phyloP scores from a whole-genome alignment of 2,113 vertebrate genomes.

The Zosterops lateralis region DNA sequence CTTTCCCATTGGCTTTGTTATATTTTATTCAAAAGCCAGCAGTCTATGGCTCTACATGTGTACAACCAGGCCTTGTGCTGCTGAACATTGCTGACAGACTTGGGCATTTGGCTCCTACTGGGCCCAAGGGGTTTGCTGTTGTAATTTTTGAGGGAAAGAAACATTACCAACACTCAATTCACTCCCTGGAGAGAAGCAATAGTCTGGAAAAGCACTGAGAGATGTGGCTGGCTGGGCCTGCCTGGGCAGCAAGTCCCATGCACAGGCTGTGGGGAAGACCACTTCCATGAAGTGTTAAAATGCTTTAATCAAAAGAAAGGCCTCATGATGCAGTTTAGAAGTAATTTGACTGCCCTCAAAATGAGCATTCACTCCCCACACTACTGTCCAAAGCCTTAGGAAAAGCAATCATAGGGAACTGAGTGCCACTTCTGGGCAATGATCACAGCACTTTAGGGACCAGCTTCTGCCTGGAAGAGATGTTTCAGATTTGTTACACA shows the following conservation, averaged over 20 bases:
- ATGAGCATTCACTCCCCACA: neutral
- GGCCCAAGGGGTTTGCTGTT: neutral
- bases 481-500: neutral
- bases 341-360: neutral
- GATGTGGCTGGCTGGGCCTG: accelerated
- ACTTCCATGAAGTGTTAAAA: neutral
- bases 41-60: neutral
- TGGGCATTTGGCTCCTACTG: neutral
- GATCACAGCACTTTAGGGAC: neutral
- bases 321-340: neutral
- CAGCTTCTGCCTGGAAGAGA: neutral
- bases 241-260: neutral
- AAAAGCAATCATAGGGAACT: neutral
- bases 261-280: neutral
- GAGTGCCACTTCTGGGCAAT: neutral
- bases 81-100: neutral
- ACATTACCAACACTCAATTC: neutral
- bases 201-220: neutral
- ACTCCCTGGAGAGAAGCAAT: neutral
- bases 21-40: neutral
- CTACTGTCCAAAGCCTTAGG: neutral
- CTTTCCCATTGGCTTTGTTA: neutral
- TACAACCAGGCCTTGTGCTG: neutral
- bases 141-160: neutral
- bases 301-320: neutral